A percentile compares a stretch with the other conserved stretches of the same genome.
Conservation (phyloP, 2,888 invertebrate genomes). For the Yponomeuta cagnagella region DNA sequence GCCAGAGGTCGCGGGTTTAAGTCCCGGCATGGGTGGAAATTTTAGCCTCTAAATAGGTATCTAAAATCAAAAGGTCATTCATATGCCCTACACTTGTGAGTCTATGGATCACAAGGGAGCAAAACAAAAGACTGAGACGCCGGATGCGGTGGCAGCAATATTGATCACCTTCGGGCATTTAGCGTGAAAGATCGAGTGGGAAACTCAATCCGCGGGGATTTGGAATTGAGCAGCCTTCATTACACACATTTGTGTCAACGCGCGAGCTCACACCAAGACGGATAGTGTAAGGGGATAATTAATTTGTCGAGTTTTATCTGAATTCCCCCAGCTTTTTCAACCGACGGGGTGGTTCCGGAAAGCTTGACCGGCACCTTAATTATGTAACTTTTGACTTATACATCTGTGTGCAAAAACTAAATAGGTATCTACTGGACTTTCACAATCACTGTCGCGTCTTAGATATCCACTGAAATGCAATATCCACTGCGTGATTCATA, state of each 20-base stretch:
- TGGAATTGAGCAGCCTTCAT: conserved; percentile 28
- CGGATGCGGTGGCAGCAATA: conserved; percentile 49
- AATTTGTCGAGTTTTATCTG: not conserved
- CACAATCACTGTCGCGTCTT: no score
- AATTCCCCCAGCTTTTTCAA: not conserved
- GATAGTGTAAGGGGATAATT: not conserved
- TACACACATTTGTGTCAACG: conserved; percentile 9
- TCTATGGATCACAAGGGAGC: not conserved
- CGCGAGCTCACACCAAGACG: conserved; percentile 1
- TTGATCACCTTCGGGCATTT: conserved; percentile 25
- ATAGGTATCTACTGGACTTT: no score
- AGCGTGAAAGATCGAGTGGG: conserved; percentile 44
- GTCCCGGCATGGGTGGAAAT: no score
- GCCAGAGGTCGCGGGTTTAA: no score
- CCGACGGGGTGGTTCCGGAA: no score
- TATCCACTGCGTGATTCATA: no score
- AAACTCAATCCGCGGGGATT: conserved; percentile 52
- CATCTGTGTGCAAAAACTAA: no score
- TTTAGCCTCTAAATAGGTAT: no score
- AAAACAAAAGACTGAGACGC: conserved; percentile 30
- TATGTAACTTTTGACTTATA: no score
- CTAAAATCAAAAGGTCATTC: not conserved
- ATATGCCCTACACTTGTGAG: not conserved
- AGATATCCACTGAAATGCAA: no score
- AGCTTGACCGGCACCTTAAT: no score